Base-by-base conservation (phyloP, 2,888 invertebrate genomes). In the Leucoptera coffeella region DNA sequence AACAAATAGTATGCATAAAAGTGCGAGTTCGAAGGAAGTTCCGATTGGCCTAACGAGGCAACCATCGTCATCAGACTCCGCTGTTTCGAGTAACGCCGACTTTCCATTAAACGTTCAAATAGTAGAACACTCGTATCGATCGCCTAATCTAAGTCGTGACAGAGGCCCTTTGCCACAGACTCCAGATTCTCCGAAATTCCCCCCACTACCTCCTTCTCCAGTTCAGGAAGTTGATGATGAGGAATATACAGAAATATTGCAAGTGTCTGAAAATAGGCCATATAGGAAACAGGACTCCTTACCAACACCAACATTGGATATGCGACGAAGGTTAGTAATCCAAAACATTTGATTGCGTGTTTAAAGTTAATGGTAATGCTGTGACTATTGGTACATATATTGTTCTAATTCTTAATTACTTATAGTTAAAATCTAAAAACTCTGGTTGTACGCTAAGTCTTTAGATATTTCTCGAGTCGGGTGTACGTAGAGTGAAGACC, bases 161-260 rank as follows among this genome's bases (percentile, higher is more conserved):
- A 50, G 64, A 48, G 71, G 71, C 2, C 71, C 71, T 3, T 38
- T 71, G 15, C 72, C 72, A 10, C 64, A 56, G 35, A 69, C 72
- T 2, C 72, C 72, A 11, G 72, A 69, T 27, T 72, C 72, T 2
- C 72, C 71, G 4, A 65, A 60, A 26, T 81, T 87, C 45, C 86
- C 86, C 12, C 86, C 86, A 19, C 57, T 89, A 31, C 89, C 89
- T 6, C 89, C 88, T 1, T 87, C 88, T 0, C 88, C 88, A 1
- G 84, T 85, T 7, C 85, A 85, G 51, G 87, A 85, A 56, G 82
- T 81, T 31, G 79, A 81, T 40, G 81, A 84, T 39, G 84, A 84
- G 42, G 84, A 84, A 42, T 82, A 82, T 41, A 78, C 81, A 14
- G 84, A 84, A 60, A 77, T 79, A 31, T 51, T 77, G 45, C 62